A percentile compares a stretch with the other conserved stretches of the same genome.
These are phyloP conservation scores for Conopomorpha cramerella DNA, from an alignment of 1,140 invertebrate genomes.

Conservation along the genomic window DNA sequence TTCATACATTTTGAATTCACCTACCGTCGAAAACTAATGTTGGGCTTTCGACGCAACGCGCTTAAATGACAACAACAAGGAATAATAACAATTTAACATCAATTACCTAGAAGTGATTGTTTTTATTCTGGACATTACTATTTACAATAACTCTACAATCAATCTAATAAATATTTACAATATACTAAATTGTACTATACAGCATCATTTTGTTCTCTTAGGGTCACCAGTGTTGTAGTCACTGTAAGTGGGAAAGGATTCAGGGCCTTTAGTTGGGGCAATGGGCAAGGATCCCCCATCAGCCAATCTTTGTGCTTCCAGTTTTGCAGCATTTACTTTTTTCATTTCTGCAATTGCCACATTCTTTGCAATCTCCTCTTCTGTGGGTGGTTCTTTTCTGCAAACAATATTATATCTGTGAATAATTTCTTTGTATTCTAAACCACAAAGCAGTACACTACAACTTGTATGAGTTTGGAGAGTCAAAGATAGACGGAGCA, in stretches of 20 bases:
- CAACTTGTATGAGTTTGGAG: background rate
- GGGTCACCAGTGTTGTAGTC: slow-evolving; percentile 19
- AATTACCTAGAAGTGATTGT: too few species aligned
- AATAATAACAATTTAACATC: too few species aligned
- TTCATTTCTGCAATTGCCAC: slow-evolving; percentile 71
- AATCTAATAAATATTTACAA: too few species aligned
- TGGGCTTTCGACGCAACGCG: background rate
- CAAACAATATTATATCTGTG: slow-evolving; percentile 9
- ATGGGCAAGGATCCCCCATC: slow-evolving; percentile 34
- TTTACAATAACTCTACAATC: too few species aligned
- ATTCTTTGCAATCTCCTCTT: slow-evolving; percentile 74
- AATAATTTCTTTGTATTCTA: background rate
- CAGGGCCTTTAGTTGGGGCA: slow-evolving; percentile 16
- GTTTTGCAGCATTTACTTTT: slow-evolving; percentile 72
- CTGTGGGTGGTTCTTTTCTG: slow-evolving; percentile 67
- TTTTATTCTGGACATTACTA: too few species aligned
- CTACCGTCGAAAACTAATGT: too few species aligned
- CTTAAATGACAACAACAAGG: background rate
- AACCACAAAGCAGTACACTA: background rate
- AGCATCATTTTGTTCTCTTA: slow-evolving; percentile 1
- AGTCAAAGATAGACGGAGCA: background rate
- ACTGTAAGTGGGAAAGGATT: slow-evolving; percentile 32
- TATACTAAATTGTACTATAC: too few species aligned
- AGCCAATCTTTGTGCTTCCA: slow-evolving; percentile 53
- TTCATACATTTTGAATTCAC: too few species aligned